Evolutionary conservation across 1,140 invertebrate genomes (phyloP), one percentile per base, ranked within the genome.

Genomic region (Pygmarrhopalites habei): DNA sequence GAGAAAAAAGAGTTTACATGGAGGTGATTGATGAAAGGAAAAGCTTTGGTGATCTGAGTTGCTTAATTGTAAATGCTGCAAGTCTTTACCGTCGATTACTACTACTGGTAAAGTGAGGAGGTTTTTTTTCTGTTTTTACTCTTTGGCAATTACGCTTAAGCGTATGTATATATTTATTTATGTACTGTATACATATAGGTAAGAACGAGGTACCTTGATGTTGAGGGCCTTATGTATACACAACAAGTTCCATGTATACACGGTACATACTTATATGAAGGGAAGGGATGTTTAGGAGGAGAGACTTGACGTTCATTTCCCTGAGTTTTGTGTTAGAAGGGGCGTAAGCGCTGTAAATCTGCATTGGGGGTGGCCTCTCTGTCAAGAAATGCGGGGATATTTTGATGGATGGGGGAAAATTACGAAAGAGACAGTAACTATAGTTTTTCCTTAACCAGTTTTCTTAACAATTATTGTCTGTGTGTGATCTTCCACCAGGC

Each of bases 331-430:
- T 35, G 51, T 29, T 35, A 51, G 21, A 58, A 58, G 44, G 57
- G 57, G 62, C 57, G 62, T 58, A 53, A 7, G 35, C 58, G 62
- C 55, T 64, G 56, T 64, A 64, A 64, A 64, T 65, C 64, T 59
- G 56, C 47, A 46, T 53, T 60, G 60, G 58, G 61, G 67, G 57
- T 58, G 67, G 35, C 51, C 61, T 43, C 25, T 19, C 21, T 51
- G 63, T 65, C 67, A 66, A 60, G 56, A 49, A 57, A 43, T 63
- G 21, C 55, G 43, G 52, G 60, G 43, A 64, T 43, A 41, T 55
- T 66, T 69, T 69, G 67, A 69, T 65, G 56, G 64, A 69, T 69
- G 64, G 64, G 35, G 49, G 64, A 60, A 69, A 69, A 69, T 66
- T 66, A 64, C 59, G 26, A 53, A 69, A 66, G 57, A 43, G 64